Percentiles rank a stretch among this genome's conserved stretches.
Conservation (phyloP, 2,888 invertebrate genomes). For the Trissoscelio sp. region DNA sequence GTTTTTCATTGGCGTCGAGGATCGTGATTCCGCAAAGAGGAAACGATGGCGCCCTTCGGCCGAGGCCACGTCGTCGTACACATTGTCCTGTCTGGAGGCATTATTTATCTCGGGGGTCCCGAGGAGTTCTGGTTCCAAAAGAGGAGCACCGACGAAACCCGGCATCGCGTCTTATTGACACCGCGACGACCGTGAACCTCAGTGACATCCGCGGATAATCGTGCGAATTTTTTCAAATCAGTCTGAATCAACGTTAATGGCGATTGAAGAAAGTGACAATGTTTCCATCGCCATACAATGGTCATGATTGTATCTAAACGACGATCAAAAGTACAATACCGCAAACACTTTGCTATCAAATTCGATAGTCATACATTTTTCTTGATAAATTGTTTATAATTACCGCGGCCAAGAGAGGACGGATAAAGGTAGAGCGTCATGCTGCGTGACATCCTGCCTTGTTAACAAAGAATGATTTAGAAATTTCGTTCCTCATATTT, state of each 20-base stretch:
- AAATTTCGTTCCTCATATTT: conserved; percentile 57
- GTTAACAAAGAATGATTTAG: conserved; percentile 73
- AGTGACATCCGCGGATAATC: conserved; percentile 16
- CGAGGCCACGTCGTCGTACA: conserved; percentile 69
- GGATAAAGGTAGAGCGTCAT: conserved; percentile 70
- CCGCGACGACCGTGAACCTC: conserved; percentile 18
- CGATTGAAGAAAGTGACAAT: conserved; percentile 3
- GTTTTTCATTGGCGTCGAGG: conserved; percentile 56
- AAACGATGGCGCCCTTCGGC: conserved; percentile 67
- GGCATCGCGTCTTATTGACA: conserved; percentile 31
- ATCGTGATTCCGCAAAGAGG: conserved; percentile 65
- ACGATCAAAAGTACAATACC: conserved; percentile 18
- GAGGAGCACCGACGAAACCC: not conserved
- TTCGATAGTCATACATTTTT: conserved; percentile 23
- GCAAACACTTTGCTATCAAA: too few relatives aligned
- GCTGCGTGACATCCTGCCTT: conserved; percentile 74
- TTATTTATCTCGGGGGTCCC: conserved; percentile 70
- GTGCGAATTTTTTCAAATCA: not conserved
- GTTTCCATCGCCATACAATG: conserved; percentile 14
- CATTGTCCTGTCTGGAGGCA: conserved; percentile 72
- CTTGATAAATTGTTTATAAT: conserved; percentile 60
- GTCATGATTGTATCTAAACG: conserved; percentile 21
- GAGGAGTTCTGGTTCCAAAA: conserved; percentile 18
- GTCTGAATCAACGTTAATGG: conserved; percentile 20
- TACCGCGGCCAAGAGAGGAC: conserved; percentile 27